These are phyloP conservation scores for Calonectris borealis DNA, from an alignment of 2,113 vertebrate genomes.

Conservation along the genomic window DNA sequence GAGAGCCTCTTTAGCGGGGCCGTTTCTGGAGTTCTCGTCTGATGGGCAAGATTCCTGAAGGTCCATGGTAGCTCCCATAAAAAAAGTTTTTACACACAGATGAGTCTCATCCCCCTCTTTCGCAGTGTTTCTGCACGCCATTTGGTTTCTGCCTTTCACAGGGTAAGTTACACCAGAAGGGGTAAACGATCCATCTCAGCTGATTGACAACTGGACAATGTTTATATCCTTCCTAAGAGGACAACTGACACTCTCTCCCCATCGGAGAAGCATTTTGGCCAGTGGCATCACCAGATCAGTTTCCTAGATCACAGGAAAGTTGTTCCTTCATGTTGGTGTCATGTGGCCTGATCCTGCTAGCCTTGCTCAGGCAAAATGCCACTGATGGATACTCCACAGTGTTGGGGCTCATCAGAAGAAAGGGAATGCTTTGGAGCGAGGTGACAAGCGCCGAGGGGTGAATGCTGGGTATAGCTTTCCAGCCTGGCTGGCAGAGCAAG, in stretches of 20 bases:
- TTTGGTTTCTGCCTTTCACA: conserved; percentile 13
- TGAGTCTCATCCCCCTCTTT: background rate
- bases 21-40: background rate
- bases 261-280: background rate
- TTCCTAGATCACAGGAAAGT: conserved; percentile 26
- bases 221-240: background rate
- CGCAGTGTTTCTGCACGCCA: background rate
- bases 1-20: background rate
- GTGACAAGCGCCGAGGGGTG: background rate
- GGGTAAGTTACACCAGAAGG: background rate
- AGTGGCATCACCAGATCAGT: background rate
- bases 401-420: background rate
- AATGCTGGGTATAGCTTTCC: background rate
- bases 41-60: background rate
- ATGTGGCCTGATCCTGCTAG: background rate
- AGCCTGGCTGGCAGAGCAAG: background rate
- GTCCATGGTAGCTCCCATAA: background rate
- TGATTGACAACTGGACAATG: conserved; percentile 9
- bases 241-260: background rate
- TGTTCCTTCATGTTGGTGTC: background rate
- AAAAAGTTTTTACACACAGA: background rate
- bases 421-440: background rate
- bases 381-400: background rate
- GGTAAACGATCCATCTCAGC: background rate
- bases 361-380: conserved; percentile 11